phyloP scores from a whole-genome alignment of 2,888 invertebrate genomes.

The Microctonus hyperodae region DNA sequence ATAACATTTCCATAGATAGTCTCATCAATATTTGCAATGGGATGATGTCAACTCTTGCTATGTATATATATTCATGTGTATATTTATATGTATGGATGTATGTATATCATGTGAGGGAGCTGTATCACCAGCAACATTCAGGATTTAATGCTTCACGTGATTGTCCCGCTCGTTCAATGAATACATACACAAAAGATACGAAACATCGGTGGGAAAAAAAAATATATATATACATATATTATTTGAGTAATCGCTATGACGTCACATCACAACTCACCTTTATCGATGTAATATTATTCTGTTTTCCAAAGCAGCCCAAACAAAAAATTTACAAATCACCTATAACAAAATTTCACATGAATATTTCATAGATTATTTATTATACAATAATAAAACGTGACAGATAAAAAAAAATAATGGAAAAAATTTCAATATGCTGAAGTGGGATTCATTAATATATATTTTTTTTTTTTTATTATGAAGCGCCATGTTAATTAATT shows the following conservation, averaged over 20 bases:
- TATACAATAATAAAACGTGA: too few species aligned
- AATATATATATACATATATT: too few species aligned
- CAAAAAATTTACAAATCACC: background rate
- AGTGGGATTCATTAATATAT: too few species aligned
- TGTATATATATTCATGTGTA: constrained; percentile 4
- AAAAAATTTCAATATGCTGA: too few species aligned
- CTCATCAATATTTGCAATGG: constrained; percentile 1
- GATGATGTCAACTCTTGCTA: background rate
- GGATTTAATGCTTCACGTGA: constrained; percentile 18
- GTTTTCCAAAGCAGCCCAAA: constrained; percentile 1
- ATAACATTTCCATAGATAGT: constrained; percentile 23
- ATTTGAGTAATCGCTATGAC: constrained; percentile 7
- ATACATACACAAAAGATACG: constrained; percentile 15
- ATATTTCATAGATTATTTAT: background rate
- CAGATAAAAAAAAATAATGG: background rate
- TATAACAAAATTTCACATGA: background rate
- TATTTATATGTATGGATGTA: constrained; percentile 20
- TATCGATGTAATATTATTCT: constrained; percentile 27
- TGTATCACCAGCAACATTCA: constrained; percentile 14
- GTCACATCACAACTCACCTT: constrained; percentile 7
- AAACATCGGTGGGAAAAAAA: constrained; percentile 1
- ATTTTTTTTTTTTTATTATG: background rate
- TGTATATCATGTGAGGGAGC: background rate
- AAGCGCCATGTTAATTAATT: background rate
- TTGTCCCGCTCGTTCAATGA: constrained; percentile 20